A percentile compares a stretch with the other conserved stretches of the same genome.
phyloP scores from a whole-genome alignment of 2,888 invertebrate species.

The Drosophila falleni region DNA sequence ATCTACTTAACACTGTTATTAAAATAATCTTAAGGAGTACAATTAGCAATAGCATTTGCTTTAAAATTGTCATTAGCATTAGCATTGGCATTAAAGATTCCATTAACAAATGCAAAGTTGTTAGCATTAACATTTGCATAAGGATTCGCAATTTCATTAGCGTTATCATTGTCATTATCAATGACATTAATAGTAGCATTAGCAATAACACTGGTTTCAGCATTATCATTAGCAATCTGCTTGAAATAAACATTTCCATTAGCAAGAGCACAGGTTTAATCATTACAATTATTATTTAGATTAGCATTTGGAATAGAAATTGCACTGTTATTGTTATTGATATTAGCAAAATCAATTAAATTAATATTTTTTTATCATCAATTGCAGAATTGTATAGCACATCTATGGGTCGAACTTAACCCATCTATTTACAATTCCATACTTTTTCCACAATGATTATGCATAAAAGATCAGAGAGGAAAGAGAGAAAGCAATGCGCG shows the following conservation, averaged over 20 bases:
- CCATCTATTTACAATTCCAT: not conserved
- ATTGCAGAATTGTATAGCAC: conserved; percentile 7
- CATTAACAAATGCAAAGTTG: not conserved
- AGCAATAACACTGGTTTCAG: not conserved
- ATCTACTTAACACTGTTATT: not conserved
- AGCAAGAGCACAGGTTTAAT: not conserved
- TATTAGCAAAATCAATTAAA: not conserved
- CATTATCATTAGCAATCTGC: not conserved
- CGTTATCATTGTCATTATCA: not conserved
- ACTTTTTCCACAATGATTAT: conserved; percentile 44
- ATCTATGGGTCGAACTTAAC: conserved; percentile 12
- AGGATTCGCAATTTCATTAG: not conserved
- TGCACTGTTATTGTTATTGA: not conserved
- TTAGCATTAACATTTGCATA: not conserved
- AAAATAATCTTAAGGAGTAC: too few species aligned
- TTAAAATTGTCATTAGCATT: not conserved
- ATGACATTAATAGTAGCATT: not conserved
- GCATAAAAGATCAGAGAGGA: conserved; percentile 46
- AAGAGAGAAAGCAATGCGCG: conserved; percentile 45
- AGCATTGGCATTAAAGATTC: too few species aligned
- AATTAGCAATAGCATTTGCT: not conserved
- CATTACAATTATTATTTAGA: not conserved
- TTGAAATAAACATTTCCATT: not conserved
- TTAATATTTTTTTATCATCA: not conserved
- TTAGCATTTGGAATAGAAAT: not conserved